Evolutionary conservation across 23 tunicate species (phyloP).

Genomic region (Styela clava): DNA sequence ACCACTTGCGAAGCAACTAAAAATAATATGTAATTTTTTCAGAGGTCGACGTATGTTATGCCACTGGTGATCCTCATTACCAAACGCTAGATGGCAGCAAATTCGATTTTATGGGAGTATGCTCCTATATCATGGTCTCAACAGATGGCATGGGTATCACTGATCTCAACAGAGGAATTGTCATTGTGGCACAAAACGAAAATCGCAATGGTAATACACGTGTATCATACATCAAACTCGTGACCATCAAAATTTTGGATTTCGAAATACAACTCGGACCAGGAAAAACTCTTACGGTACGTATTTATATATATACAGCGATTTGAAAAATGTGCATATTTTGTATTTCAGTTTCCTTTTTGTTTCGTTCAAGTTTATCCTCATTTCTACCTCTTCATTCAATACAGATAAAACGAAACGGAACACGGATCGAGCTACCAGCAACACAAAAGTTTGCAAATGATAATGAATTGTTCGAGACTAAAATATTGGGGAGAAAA

Average conservation of each 20-base stretch:
- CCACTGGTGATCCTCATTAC: conserved; percentile 49
- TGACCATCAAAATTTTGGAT: background rate
- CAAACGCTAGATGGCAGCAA: conserved; percentile 18
- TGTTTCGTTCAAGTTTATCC: too few relatives aligned
- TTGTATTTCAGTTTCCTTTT: too few relatives aligned
- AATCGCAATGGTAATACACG: conserved; percentile 19
- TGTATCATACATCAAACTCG: conserved; percentile 13
- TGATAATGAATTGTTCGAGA: background rate
- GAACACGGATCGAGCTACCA: background rate
- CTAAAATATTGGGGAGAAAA: background rate
- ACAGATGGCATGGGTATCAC: conserved; percentile 7
- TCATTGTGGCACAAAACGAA: conserved; percentile 9
- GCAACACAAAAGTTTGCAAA: background rate
- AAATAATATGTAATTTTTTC: too few relatives aligned
- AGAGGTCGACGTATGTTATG: conserved; percentile 19
- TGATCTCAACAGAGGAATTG: background rate
- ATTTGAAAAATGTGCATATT: background rate
- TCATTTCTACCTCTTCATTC: too few relatives aligned
- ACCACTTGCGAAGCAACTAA: too few relatives aligned
- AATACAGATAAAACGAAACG: background rate
- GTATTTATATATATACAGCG: background rate
- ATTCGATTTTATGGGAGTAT: conserved; percentile 44
- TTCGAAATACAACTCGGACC: conserved; percentile 8
- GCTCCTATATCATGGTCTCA: conserved; percentile 26
- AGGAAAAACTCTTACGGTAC: conserved; percentile 2